Evolutionary conservation across 2,888 invertebrate genomes (phyloP).

Genomic region (Thelaira solivaga): DNA sequence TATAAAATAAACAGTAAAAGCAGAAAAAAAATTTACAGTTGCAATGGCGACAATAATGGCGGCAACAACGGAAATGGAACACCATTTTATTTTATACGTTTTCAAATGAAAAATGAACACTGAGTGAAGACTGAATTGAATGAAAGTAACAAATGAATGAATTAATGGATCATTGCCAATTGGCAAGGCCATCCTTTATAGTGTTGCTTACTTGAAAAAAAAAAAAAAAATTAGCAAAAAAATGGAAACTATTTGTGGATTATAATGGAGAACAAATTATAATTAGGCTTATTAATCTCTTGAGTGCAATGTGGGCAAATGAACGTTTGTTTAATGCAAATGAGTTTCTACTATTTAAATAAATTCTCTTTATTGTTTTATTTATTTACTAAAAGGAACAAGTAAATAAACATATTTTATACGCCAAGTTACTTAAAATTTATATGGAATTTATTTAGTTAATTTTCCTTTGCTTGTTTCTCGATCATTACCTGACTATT

Average conservation of each 20-base stretch:
- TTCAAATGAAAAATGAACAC: conserved; percentile 17
- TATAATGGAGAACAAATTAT: conserved; percentile 27
- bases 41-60: conserved; percentile 60
- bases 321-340: neutral
- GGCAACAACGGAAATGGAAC: conserved; percentile 54
- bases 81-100: conserved; percentile 45
- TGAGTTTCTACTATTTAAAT: neutral
- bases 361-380: too few species aligned
- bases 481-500: too few species aligned
- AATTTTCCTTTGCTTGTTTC: too few species aligned
- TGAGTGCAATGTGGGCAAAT: neutral
- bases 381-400: too few species aligned
- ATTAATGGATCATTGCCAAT: conserved; percentile 59
- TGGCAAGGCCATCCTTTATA: conserved; percentile 45
- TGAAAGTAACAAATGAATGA: conserved; percentile 29
- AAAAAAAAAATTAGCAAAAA: neutral
- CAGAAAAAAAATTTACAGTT: conserved; percentile 35
- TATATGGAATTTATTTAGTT: too few species aligned
- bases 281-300: conserved; percentile 20
- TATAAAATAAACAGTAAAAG: conserved; percentile 28
- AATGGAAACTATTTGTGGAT: conserved; percentile 20
- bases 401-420: too few species aligned
- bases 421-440: too few species aligned
- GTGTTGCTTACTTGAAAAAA: conserved; percentile 21
- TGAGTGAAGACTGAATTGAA: conserved; percentile 8